phyloP scores from a whole-genome alignment of 1,140 invertebrate species.

The Lerema accius region DNA sequence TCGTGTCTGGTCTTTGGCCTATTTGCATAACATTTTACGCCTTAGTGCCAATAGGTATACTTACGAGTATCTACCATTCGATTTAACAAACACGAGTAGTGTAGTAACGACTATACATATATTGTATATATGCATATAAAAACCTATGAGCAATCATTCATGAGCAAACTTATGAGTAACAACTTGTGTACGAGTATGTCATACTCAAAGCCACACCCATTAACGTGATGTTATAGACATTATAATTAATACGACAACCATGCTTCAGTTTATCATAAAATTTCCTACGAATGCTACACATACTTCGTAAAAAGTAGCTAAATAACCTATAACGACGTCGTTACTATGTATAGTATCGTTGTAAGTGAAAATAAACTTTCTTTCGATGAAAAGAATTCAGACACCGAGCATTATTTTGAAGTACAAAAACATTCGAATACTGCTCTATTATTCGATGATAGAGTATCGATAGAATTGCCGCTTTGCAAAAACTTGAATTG shows the following conservation, averaged over 20 bases:
- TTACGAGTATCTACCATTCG: no score
- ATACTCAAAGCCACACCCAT: background rate
- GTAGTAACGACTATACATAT: background rate
- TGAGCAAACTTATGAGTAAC: background rate
- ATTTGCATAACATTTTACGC: constrained; percentile 9
- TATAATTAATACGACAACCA: background rate
- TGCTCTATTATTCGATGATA: constrained; percentile 9
- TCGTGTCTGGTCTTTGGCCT: constrained; percentile 1
- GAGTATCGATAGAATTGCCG: constrained; percentile 6
- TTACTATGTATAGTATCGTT: constrained; percentile 6
- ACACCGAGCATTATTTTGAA: constrained; percentile 15
- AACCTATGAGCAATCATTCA: background rate
- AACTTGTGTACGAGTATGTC: background rate
- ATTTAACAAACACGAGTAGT: background rate
- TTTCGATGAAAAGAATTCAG: constrained; percentile 18
- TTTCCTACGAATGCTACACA: background rate
- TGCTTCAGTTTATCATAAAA: background rate
- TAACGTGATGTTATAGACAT: background rate
- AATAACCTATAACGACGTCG: background rate
- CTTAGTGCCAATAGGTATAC: constrained; percentile 4
- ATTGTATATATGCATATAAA: no score
- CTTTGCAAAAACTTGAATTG: constrained; percentile 21
- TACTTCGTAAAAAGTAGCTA: background rate
- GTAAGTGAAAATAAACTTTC: constrained; percentile 51
- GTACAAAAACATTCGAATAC: constrained; percentile 21